Conservation (phyloP, 2,797 vertebrate genomes). For the Scolopax rusticola region DNA sequence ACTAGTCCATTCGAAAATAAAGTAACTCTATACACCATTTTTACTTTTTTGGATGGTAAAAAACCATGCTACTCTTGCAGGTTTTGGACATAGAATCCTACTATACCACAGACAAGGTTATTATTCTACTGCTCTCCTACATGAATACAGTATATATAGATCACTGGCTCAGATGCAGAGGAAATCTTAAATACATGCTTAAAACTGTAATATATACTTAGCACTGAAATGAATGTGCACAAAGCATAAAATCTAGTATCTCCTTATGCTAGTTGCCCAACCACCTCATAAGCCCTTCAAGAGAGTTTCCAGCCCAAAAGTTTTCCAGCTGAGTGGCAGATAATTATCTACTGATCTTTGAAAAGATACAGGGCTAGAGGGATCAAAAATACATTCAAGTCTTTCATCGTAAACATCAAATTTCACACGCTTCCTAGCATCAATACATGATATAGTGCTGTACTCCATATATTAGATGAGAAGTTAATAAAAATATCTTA, state of each 20-base stretch:
- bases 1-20: background rate
- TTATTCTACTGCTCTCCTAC: background rate
- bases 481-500: background rate
- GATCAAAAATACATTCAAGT: background rate
- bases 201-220: background rate
- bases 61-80: background rate
- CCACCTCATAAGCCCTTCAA: background rate
- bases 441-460: rapidly evolving
- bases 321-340: background rate
- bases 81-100: background rate
- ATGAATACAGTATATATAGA: background rate
- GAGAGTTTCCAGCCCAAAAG: background rate
- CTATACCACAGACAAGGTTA: background rate
- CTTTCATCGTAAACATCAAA: background rate
- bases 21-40: background rate
- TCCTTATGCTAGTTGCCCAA: background rate
- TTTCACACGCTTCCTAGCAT: rapidly evolving
- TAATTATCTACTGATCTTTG: background rate
- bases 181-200: background rate
- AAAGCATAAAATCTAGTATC: background rate
- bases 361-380: rapidly evolving
- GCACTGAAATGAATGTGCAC: background rate
- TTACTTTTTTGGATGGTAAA: background rate
- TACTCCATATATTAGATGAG: background rate
- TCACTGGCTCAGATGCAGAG: background rate